Evolutionary conservation across 2,888 invertebrate genomes (phyloP), one percentile per base, ranked within the genome.

Genomic region (Schrankia costaestrigalis): DNA sequence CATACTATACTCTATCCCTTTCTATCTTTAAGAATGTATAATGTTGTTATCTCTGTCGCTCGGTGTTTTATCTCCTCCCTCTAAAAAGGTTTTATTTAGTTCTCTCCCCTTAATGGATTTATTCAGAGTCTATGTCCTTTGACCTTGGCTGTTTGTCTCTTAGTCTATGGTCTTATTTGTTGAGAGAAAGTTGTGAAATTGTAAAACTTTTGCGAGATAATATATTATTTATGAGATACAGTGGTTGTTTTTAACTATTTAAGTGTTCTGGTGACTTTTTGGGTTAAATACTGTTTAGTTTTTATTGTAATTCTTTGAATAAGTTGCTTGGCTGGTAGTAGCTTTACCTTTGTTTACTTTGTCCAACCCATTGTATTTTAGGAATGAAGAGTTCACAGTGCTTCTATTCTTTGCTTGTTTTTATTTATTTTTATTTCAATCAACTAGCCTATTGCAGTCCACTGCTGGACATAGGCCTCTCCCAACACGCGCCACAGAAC

Each of bases 21-120:
- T 74, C 62, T 27, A 32, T 10, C 66, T 34, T 11, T 3, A 13
- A 18, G 21, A 25, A 14, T 19, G n/a, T 18, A 19, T 46, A 56
- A n/a, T 69, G 35, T 29, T 11, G 27, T 43, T 38, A 35, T 75
- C 71, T 56, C 63, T 31, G 22, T 77, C 46, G 10, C 19, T 26
- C 56, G 26, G 59, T 62, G 70, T 53, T 81, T 79, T 81, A 79
- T 41, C 41, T 46, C 67, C 72, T 64, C 71, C 73, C 70, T 71
- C 75, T 65, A 71, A 62, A 70, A 67, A 69, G 71, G 74, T 78
- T 83, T 83, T 85, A 84, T 85, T 84, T 85, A 81, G 84, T 80
- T 85, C 79, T 75, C 73, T 69, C 55, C 66, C 61, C 71, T 66
- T 79, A 83, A 84, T 83, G 82, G 82, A 83, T 83, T 82, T 82